Conservation (phyloP, 1,140 invertebrate species). For the Semibalanus balanoides region DNA sequence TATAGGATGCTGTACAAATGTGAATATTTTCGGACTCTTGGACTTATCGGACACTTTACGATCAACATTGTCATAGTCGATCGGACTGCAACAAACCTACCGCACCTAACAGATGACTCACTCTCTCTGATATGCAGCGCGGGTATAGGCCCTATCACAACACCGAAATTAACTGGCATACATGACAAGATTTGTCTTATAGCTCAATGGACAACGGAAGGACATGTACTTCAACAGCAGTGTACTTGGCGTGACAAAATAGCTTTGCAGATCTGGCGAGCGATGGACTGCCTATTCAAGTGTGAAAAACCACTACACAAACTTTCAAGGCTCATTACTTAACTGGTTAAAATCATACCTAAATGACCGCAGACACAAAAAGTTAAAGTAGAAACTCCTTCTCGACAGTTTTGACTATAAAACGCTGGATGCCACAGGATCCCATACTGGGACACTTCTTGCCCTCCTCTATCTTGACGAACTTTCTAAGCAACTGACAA, state of each 20-base stretch:
- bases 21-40: too few species aligned
- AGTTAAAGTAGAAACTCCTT: not conserved
- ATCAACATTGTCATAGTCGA: too few species aligned
- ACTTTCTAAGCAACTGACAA: not conserved
- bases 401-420: not conserved
- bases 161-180: not conserved
- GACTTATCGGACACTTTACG: too few species aligned
- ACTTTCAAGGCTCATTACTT: not conserved
- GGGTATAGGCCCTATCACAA: not conserved
- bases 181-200: not conserved
- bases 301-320: not conserved
- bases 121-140: not conserved
- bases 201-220: constrained; percentile 4
- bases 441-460: not conserved
- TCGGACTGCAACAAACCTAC: not conserved
- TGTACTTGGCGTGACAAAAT: not conserved
- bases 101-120: not conserved
- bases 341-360: not conserved
- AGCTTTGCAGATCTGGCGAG: not conserved
- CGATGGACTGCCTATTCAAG: not conserved
- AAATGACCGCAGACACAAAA: not conserved
- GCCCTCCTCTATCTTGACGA: not conserved
- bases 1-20: too few species aligned
- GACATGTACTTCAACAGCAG: not conserved
- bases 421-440: not conserved